Evolutionary conservation across 1,140 invertebrate species (phyloP), one percentile per base, ranked within the genome.

Genomic region (Proctacanthus coquilletti): DNA sequence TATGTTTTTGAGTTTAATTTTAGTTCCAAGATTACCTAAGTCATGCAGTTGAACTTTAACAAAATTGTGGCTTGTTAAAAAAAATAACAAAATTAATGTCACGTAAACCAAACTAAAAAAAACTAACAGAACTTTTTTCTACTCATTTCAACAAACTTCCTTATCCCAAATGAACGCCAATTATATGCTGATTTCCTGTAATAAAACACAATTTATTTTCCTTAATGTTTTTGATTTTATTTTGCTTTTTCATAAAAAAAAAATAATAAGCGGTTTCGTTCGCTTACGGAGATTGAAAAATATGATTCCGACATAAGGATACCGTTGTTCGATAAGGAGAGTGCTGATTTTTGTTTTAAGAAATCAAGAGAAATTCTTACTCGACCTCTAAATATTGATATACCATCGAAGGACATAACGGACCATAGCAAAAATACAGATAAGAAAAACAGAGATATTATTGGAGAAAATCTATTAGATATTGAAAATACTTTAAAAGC

Each of bases 331-430:
- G 76, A 79, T 51, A 74, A 75, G 54, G 74, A 76, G 5, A 76
- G 74, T 5, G 75, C 76, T 0, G 77, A 80, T 51, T 78, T 78
- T 45, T 77, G 74, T 48, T 79, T 80, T 42, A 74, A 77, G 4
- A 76, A 77, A 44, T 79, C 76, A 0, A 65, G 75, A 2, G 76
- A 79, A 55, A 53, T 79, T 2, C 53, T 80, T 0, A 71, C 72
- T 1, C 71, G 72, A 31, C 72, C 74, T 1, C 65, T 62, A 20
- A 53, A 52, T 30, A 37, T 49, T 30, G 44, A 45, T 45, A n/a
- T 47, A 21, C 21, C 21, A 11, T 27, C 32, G 2, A 37, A 2
- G 21, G 31, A 41, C 21, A 30, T 18, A 9, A 9, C n/a, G 23
- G n/a, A n/a, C 23, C 23, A 41, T 21, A 27, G 19, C 29, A 15